Conservation (phyloP, 2,797 vertebrate species). For the Circus cinereus region DNA sequence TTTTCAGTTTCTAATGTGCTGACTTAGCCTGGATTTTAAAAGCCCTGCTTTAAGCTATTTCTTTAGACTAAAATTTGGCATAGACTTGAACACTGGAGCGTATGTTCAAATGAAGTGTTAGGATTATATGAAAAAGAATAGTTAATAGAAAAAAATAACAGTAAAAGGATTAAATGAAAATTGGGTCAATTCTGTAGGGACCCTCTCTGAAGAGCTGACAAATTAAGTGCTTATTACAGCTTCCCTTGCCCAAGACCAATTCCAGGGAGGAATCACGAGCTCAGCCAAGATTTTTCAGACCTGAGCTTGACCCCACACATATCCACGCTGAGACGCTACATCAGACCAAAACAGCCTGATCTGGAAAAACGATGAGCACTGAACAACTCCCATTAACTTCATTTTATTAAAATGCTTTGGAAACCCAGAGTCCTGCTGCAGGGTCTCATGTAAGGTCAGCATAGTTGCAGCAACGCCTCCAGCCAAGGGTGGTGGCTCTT, state of each 20-base stretch:
- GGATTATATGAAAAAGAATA: neutral
- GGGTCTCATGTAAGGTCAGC: neutral
- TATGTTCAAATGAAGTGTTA: neutral
- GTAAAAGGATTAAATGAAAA: neutral
- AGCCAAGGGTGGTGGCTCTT: neutral
- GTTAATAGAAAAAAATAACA: neutral
- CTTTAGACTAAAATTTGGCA: conserved; percentile 15
- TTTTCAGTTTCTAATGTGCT: conserved; percentile 9
- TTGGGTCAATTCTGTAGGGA: neutral
- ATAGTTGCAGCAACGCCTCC: accelerated
- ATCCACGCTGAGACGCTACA: neutral
- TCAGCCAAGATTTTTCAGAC: conserved; percentile 4
- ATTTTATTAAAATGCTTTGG: neutral
- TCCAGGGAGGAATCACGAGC: neutral
- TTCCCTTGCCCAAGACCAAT: neutral
- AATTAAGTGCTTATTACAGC: neutral
- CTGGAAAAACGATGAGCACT: neutral
- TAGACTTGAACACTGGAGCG: accelerated
- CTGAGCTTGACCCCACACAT: neutral
- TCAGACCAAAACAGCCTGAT: neutral
- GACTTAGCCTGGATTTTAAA: conserved; percentile 2
- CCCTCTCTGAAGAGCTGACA: neutral
- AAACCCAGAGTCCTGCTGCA: accelerated
- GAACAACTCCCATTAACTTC: neutral
- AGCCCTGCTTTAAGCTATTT: conserved; percentile 4